These are phyloP conservation scores for Bursaphelenchus okinawaensis DNA, from an alignment of 2,888 invertebrate species.

Conservation along the genomic window DNA sequence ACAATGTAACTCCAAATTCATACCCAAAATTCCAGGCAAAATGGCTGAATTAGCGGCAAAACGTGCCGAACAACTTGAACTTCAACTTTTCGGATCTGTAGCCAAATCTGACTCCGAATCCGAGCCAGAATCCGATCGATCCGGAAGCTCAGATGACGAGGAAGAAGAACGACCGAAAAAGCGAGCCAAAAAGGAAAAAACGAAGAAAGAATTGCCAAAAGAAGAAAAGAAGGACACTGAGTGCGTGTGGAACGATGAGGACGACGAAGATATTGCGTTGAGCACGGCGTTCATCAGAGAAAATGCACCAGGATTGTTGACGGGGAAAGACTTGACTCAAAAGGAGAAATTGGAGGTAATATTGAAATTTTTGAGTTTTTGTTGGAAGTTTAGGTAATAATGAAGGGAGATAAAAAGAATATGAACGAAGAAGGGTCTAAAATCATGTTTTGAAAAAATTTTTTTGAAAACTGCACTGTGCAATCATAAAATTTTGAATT, in stretches of 20 bases:
- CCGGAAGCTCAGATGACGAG: not conserved
- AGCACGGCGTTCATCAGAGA: not conserved
- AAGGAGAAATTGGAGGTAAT: not conserved
- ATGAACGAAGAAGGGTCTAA: not conserved
- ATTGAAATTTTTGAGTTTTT: not conserved
- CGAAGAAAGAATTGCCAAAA: not conserved
- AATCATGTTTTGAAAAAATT: too few species aligned
- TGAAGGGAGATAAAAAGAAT: not conserved
- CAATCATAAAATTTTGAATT: too few species aligned
- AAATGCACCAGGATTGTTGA: not conserved
- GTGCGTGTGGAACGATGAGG: slow-evolving; percentile 3
- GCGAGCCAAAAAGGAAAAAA: not conserved
- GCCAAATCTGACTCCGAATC: too few species aligned
- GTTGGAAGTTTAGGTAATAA: not conserved
- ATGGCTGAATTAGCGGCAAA: not conserved
- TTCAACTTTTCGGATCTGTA: not conserved
- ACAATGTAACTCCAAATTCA: too few species aligned
- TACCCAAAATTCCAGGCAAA: too few species aligned
- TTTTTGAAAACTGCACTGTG: too few species aligned
- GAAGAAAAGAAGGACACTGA: not conserved
- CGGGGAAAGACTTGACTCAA: not conserved
- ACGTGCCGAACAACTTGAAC: not conserved
- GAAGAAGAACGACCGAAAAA: not conserved
- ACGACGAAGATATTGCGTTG: not conserved
- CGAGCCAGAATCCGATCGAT: not conserved